Evolutionary conservation across 2,113 vertebrate genomes (phyloP).

Genomic region (Isurus oxyrinchus): DNA sequence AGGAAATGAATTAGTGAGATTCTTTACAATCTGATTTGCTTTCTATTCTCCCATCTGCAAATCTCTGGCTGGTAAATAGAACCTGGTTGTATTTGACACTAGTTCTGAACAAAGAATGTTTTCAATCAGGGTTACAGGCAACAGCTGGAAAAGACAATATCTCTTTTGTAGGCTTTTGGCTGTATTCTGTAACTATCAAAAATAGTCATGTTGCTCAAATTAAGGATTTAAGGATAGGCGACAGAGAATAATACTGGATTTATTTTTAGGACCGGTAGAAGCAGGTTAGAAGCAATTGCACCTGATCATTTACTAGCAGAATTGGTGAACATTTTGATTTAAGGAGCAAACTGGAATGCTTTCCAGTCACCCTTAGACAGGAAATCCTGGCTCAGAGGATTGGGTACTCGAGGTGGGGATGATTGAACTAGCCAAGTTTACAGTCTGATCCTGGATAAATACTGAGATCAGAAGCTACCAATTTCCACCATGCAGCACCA

Average conservation of each 20-base stretch:
- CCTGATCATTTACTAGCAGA: neutral
- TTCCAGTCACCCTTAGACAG: neutral
- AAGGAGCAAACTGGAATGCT: neutral
- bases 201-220: neutral
- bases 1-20: neutral
- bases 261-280: neutral
- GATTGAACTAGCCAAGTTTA: neutral
- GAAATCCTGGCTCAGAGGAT: neutral
- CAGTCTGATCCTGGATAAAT: neutral
- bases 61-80: neutral
- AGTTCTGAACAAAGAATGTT: neutral
- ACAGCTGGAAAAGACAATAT: constrained; percentile 16
- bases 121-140: constrained; percentile 10
- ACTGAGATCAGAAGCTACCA: neutral
- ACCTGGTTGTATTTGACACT: constrained; percentile 16
- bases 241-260: neutral
- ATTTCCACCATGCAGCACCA: too few relatives aligned
- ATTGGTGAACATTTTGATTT: neutral
- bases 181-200: neutral
- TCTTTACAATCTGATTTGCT: neutral
- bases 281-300: neutral
- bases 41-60: neutral
- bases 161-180: neutral
- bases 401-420: neutral
- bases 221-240: neutral